Base-by-base conservation (phyloP, 1,140 invertebrate genomes). In the Homarus americanus region DNA sequence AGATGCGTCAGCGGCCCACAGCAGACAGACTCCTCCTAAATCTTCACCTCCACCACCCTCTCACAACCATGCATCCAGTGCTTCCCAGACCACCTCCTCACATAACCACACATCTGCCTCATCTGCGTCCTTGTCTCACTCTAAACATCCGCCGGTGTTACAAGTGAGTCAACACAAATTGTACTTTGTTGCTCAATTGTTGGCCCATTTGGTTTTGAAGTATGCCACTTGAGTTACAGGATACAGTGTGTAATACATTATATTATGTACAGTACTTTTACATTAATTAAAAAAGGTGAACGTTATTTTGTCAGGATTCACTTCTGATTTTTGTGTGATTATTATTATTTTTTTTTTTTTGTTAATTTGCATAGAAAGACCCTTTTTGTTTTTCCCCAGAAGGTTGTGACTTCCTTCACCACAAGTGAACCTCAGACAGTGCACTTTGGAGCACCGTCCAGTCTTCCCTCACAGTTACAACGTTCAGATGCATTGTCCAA, bases 361-460 rank as follows among this genome's bases (percentile, higher is more conserved):
- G 17, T 12, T 17, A 20, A 49, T 49, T 49, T 49, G 12, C 12
- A 49, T 12, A 49, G 44, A 49, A 10, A 49, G 1, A 49, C 9
- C 1, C 44, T 9, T 49, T 0, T 10, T 49, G 5, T 24, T 58
- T 58, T 58, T 58, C 36, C 12, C 24, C 79, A 92, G 91, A 92
- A 87, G 40, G 87, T 92, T 63, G 91, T 92, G 58, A 92, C 91
- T n/a, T 89, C 91, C 73, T 92, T 91, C 76, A 92, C 86, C 63
- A 92, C 92, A 36, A 92, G 92, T 86, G 89, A 92, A 78, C 92
- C 92, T n/a, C 92, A 92, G 66, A 92, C 89, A 49, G 89, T 91
- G 12, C 90, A 91, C 58, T 92, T 92, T 82, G 92, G 92, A 12
- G 78, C 84, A 24, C 79, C 89, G 5, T 66, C 91, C 3, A 78